Evolutionary conservation across 2,888 invertebrate genomes (phyloP), one percentile per base, ranked within the genome.

Genomic region (Apodemia hepburni): DNA sequence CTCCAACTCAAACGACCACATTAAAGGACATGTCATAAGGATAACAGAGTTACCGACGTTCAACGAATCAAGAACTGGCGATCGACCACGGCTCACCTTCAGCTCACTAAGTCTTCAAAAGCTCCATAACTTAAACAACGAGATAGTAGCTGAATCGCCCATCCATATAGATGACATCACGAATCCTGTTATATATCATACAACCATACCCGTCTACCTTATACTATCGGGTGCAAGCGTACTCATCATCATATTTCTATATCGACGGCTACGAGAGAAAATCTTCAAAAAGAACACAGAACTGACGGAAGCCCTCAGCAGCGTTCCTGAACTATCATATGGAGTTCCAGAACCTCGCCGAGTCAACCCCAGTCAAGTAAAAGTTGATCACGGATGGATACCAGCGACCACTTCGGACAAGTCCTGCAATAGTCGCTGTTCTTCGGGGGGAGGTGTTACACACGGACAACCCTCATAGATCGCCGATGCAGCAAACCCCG

Each of bases 21-120:
- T 62, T 12, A 62, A 59, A 61, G 66, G 66, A 64, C 49, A 38
- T 12, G 58, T 49, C 9, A n/a, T 65, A 42, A 58, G 60, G 38
- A 65, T 63, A 12, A 60, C 22, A 22, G 22, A 22, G 22, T 2
- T 22, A 22, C 22, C 22, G 22, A 22, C 22, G 22, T 22, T 22
- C 22, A 22, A 22, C 22, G 22, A 22, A 22, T 22, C 22, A 22
- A 22, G 2, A 22, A 22, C 22, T 22, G 22, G 22, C 22, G 22
- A 22, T 22, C 22, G 22, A 22, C 22, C 22, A 22, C 1, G 22
- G 22, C 51, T 29, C 47, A 47, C 7, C 47, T 47, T 47, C 47
- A 47, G 47, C 17, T 47, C n/a, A 17, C 47, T 7, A 7, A 47
- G 17, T 47, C 17, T 47, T 17, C 45, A 60, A 45, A 60, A 60